These are phyloP conservation scores for Sinosuthora webbiana DNA, from an alignment of 2,113 vertebrate species.

Conservation along the genomic window DNA sequence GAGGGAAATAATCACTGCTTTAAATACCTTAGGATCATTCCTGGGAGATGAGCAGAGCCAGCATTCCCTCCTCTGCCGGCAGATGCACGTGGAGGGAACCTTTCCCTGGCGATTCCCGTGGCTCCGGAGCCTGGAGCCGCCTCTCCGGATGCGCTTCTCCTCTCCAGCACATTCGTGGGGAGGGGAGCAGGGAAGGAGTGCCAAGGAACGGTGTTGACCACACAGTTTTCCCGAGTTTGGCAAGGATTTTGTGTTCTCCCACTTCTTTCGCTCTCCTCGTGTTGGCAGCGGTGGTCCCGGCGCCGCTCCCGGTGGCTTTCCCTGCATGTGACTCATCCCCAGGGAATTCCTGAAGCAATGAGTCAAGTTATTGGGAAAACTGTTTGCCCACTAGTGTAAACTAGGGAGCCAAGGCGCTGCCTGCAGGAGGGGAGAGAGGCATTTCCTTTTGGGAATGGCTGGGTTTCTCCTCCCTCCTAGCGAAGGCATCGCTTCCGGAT, in stretches of 20 bases:
- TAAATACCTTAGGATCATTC: not conserved
- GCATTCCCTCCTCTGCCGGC: not conserved
- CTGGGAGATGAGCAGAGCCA: not conserved
- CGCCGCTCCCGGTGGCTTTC: conserved; percentile 35
- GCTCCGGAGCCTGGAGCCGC: not conserved
- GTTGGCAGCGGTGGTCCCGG: conserved; percentile 47
- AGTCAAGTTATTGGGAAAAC: conserved; percentile 64
- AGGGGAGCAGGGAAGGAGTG: not conserved
- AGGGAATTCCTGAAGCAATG: conserved; percentile 63
- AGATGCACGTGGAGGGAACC: not conserved
- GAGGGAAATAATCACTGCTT: not conserved
- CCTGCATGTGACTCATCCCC: conserved; percentile 46
- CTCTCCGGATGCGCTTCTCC: not conserved
- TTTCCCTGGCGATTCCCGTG: accelerated
- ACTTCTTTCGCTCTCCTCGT: conserved; percentile 1
- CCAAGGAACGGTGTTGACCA: conserved; percentile 3
- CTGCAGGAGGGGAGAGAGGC: not conserved
- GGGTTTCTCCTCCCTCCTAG: not conserved
- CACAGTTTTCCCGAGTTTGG: not conserved
- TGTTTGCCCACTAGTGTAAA: conserved; percentile 25
- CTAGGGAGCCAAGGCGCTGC: not conserved
- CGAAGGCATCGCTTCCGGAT: accelerated
- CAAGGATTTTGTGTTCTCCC: conserved; percentile 28
- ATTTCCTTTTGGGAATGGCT: not conserved
- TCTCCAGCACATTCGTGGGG: not conserved